Percentiles rank a stretch among this genome's conserved stretches.
Conservation (phyloP, 2,888 invertebrate genomes). For the Diarsia dahlii region DNA sequence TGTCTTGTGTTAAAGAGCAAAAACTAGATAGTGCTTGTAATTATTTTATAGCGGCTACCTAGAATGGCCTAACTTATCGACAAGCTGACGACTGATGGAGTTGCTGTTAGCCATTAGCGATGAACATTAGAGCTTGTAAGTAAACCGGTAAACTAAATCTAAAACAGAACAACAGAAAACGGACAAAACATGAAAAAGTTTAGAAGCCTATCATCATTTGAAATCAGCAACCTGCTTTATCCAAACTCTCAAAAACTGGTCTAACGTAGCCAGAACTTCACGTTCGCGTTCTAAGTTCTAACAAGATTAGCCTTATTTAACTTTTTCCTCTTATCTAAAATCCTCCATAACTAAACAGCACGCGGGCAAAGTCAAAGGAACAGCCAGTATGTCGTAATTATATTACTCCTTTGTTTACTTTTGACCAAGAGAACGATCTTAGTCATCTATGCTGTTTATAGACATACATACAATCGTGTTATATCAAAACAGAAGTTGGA, state of each 20-base stretch:
- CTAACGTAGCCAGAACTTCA: constrained; percentile 40
- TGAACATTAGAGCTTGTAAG: constrained; percentile 1
- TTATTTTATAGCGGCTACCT: constrained; percentile 27
- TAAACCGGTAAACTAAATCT: constrained; percentile 23
- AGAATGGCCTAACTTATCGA: constrained; percentile 6
- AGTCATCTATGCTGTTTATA: constrained; percentile 65
- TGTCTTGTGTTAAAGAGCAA: constrained; percentile 21
- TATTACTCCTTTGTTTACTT: constrained; percentile 63
- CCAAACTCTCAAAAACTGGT: constrained; percentile 37
- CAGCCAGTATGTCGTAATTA: constrained; percentile 51
- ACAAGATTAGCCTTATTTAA: constrained; percentile 40
- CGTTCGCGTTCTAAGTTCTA: constrained; percentile 9
- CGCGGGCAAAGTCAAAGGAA: constrained; percentile 44
- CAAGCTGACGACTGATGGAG: constrained; percentile 8
- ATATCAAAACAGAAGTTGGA: constrained; percentile 65
- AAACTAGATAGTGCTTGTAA: constrained; percentile 35
- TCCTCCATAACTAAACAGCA: constrained; percentile 43
- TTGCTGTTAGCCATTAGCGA: constrained; percentile 12
- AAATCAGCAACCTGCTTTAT: constrained; percentile 25
- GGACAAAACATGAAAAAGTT: constrained; percentile 20
- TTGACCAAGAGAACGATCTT: constrained; percentile 55
- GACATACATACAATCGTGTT: constrained; percentile 65
- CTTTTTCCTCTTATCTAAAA: constrained; percentile 58
- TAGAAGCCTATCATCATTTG: constrained; percentile 38
- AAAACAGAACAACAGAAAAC: constrained; percentile 19